Evolutionary conservation across 2,888 invertebrate species (phyloP).

Genomic region (Lasioglossum marginatum): DNA sequence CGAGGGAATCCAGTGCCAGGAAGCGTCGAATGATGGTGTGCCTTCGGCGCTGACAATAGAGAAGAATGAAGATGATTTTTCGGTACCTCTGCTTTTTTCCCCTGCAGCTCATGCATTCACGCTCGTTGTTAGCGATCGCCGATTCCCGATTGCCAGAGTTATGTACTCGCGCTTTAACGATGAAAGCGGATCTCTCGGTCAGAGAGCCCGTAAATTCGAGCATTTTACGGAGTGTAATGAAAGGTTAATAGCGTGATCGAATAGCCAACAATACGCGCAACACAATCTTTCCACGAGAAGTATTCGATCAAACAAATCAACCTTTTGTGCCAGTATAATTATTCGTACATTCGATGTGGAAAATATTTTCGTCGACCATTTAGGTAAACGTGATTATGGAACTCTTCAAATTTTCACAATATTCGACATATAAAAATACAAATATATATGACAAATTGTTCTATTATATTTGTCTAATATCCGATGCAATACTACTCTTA

Average conservation of each 20-base stretch:
- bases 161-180: not conserved
- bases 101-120: not conserved
- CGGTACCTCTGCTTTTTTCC: not conserved
- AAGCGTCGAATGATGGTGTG: constrained; percentile 1
- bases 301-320: not conserved
- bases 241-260: not conserved
- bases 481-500: too few species aligned
- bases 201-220: not conserved
- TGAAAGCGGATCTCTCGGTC: not conserved
- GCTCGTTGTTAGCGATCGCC: not conserved
- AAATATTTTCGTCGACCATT: too few species aligned
- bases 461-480: too few species aligned
- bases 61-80: constrained; percentile 2
- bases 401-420: too few species aligned
- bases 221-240: not conserved
- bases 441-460: too few species aligned
- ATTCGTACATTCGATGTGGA: not conserved
- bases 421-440: too few species aligned
- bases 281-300: not conserved
- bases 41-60: constrained; percentile 33
- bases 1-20: constrained; percentile 28
- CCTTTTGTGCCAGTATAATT: not conserved
- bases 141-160: not conserved
- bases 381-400: too few species aligned
- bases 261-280: too few species aligned